Evolutionary conservation across 2,888 invertebrate species (phyloP), one percentile per base, ranked within the genome.

Genomic region (Acleris laterana): DNA sequence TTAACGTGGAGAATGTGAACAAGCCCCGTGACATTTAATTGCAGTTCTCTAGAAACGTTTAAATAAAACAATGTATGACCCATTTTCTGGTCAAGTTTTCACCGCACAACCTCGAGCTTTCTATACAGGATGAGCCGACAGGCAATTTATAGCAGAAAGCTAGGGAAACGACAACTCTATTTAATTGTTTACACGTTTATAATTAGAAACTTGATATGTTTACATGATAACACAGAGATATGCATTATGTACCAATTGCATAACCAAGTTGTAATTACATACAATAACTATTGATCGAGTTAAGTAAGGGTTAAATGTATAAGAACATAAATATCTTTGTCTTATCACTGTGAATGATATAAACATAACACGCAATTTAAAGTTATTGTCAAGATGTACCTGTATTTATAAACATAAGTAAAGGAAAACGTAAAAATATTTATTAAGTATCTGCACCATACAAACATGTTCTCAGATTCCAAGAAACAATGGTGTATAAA

Each of bases 391-490:
- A 46, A 17, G 46, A 17, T 7, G n/a, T 25, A 25, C 25, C 6
- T 25, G 25, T 25, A 22, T 25, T 6, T 46, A 17, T 1, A 46
- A 46, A 46, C 46, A 46, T 6, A n/a, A n/a, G n/a, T 48, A 9
- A 44, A 44, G n/a, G 44, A 44, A 5, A n/a, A 5, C n/a, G 5
- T n/a, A 5, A 17, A 28, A 16, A 20, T 22, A 44, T 22, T 46
- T 48, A 44, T 17, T 9, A 51, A 51, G 56, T 32, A 68, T 9
- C 38, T 38, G 20, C 32, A 44, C 42, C 9, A 69, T 71, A 75
- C 77, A 69, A 71, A 75, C 77, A 78, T 74, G 74, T 77, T 71
- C 74, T 77, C 74, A 19, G 60, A 65, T 79, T 78, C 72, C 63
- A 20, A 68, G 71, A 74, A 78, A 80, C 80, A 80, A 77, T 78